Conservation (phyloP, 2,888 invertebrate species). For the Dioctria rufipes region DNA sequence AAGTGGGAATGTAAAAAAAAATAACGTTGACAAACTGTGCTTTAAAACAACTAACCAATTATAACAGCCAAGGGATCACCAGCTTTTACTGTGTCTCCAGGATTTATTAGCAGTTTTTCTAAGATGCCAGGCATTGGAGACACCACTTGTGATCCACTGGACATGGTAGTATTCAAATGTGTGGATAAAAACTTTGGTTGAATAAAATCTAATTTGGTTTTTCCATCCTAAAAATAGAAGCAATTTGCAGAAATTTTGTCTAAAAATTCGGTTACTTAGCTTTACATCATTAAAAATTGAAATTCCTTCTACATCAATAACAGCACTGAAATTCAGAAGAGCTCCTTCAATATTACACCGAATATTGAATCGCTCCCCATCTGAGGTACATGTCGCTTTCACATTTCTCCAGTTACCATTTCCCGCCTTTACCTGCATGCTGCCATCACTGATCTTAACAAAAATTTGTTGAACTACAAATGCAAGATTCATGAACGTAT, state of each 20-base stretch:
- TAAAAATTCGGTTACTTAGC: no score
- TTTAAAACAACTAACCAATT: slow-evolving; percentile 72
- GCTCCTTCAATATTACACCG: slow-evolving; percentile 74
- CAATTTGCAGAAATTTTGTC: neutral
- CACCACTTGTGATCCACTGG: slow-evolving; percentile 76
- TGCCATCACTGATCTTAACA: slow-evolving; percentile 73
- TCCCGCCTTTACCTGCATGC: slow-evolving; percentile 71
- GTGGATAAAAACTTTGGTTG: slow-evolving; percentile 75
- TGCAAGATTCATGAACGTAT: slow-evolving; percentile 7
- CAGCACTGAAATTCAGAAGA: slow-evolving; percentile 74
- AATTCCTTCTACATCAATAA: slow-evolving; percentile 74
- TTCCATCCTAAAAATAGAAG: slow-evolving; percentile 75
- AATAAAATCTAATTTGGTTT: slow-evolving; percentile 77
- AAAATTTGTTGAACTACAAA: slow-evolving; percentile 69
- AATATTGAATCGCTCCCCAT: slow-evolving; percentile 70
- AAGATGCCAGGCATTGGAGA: slow-evolving; percentile 98
- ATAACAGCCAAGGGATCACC: slow-evolving; percentile 94
- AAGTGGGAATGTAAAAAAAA: neutral
- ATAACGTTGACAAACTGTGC: neutral
- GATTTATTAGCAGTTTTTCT: slow-evolving; percentile 88
- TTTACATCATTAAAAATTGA: slow-evolving; percentile 78
- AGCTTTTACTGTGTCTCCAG: slow-evolving; percentile 85
- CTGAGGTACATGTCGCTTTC: slow-evolving; percentile 70
- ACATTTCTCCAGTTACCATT: slow-evolving; percentile 75
- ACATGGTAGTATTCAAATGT: slow-evolving; percentile 67